Conservation (phyloP, 2,797 vertebrate genomes). For the Myripristis jacobus region DNA sequence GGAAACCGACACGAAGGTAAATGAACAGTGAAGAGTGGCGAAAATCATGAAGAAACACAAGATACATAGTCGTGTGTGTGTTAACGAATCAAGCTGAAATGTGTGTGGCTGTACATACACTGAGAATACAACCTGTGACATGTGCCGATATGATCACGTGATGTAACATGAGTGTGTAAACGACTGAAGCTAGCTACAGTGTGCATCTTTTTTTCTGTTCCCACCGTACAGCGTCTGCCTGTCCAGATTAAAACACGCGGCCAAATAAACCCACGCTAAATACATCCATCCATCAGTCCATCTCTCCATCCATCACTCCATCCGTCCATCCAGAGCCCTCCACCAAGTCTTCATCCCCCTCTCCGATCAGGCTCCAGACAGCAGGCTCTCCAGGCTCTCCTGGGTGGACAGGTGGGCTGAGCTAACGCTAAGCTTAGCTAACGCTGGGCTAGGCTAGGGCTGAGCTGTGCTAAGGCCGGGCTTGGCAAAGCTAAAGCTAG, state of each 20-base stretch:
- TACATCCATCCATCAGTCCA: slow-evolving; percentile 29
- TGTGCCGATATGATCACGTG: neutral
- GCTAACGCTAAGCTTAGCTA: slow-evolving; percentile 62
- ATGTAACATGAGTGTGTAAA: slow-evolving; percentile 21
- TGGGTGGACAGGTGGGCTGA: slow-evolving; percentile 55
- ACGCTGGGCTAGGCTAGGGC: slow-evolving; percentile 66
- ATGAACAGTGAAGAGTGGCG: slow-evolving; percentile 24
- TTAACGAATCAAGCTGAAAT: neutral
- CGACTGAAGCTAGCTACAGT: slow-evolving; percentile 52
- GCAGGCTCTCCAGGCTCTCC: slow-evolving; percentile 56
- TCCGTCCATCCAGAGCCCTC: slow-evolving; percentile 60
- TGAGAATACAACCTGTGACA: neutral
- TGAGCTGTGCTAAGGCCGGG: slow-evolving; percentile 59
- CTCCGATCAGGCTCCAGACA: slow-evolving; percentile 16
- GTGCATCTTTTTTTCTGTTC: slow-evolving; percentile 39
- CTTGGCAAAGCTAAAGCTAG: slow-evolving; percentile 68
- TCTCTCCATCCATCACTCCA: slow-evolving; percentile 54
- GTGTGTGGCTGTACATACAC: slow-evolving; percentile 24
- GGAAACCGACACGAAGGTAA: slow-evolving; percentile 40
- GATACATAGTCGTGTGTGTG: slow-evolving; percentile 29
- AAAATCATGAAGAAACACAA: slow-evolving; percentile 31
- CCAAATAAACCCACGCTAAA: slow-evolving; percentile 29
- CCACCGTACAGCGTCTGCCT: slow-evolving; percentile 61
- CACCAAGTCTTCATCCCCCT: slow-evolving; percentile 26
- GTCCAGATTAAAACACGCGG: slow-evolving; percentile 59